A percentile compares a stretch with the other conserved stretches of the same genome.
phyloP scores from a whole-genome alignment of 2,797 vertebrate species.

The Adrianichthys oophorus region DNA sequence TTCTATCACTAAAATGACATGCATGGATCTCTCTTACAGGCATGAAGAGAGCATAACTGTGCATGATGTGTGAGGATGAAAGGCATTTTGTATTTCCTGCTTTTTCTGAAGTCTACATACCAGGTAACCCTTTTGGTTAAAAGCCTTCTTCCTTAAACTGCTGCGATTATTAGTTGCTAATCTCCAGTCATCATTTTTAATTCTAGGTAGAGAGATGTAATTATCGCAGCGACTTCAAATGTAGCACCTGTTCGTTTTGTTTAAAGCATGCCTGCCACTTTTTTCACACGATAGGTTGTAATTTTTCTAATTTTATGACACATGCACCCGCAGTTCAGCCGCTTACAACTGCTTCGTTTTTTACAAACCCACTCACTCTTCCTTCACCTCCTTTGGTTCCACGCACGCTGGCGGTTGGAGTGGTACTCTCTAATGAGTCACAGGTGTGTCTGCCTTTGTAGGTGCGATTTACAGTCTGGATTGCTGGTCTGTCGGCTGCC shows the following conservation, averaged over 20 bases:
- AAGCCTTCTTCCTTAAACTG: too few relatives aligned
- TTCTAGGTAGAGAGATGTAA: neutral
- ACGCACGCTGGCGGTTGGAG: slow-evolving; percentile 8
- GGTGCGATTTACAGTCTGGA: slow-evolving; percentile 10
- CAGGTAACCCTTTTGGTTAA: too few relatives aligned
- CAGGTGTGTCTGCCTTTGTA: slow-evolving; percentile 11
- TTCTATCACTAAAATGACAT: too few relatives aligned
- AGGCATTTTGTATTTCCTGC: too few relatives aligned
- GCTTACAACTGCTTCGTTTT: neutral
- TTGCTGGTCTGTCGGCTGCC: slow-evolving; percentile 4
- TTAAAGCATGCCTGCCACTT: too few relatives aligned
- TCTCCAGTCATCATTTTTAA: neutral
- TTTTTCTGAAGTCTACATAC: too few relatives aligned
- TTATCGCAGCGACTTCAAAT: neutral
- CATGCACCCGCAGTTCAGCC: slow-evolving; percentile 3
- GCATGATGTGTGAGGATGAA: too few relatives aligned
- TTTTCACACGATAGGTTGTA: neutral
- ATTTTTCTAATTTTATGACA: neutral
- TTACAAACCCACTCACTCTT: neutral
- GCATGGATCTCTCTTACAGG: too few relatives aligned
- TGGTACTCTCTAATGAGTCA: slow-evolving; percentile 24
- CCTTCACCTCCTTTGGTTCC: neutral
- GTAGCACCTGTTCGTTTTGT: slow-evolving; percentile 2
- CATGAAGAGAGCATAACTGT: too few relatives aligned
- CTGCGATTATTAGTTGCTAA: neutral